Evolutionary conservation across 2,888 invertebrate genomes (phyloP), one percentile per base, ranked within the genome.

Genomic region (Oligia latruncula): DNA sequence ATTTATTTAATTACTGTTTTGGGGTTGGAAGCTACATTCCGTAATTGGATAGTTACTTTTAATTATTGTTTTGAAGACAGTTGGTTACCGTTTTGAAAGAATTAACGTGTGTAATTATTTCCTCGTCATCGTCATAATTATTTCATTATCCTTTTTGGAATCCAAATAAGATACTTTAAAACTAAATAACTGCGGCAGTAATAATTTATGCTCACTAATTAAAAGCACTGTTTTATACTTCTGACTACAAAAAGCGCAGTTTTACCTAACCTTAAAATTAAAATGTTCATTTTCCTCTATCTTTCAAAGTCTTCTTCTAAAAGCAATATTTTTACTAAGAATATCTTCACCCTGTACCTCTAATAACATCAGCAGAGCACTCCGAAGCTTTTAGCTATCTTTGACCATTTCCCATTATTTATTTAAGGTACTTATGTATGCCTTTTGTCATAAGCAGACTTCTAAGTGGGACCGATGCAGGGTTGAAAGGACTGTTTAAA

Each of bases 341-440:
- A 76, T 80, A 75, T 82, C 78, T 73, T 77, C 60, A 85, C 35
- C 52, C 58, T 40, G 35, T 15, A 52, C 23, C 64, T 68, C 49
- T 84, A 85, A 84, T 82, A 66, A 23, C 68, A 82, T 84, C 84
- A 82, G 58, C 66, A 68, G 68, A 81, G 84, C 84, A 85, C 85
- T 84, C 13, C 46, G 60, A 43, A 40, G 74, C 86, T 79, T 76
- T 80, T 58, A 75, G 71, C 71, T 6, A 17, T 67, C 65, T n/a
- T 43, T 73, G 77, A 52, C 65, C 74, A 86, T 77, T 35, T 43
- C 77, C 83, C 72, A 86, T 85, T 60, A 71, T 83, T 86, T 86
- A 85, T 85, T 72, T 66, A 86, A 43, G 49, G 13, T 60, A 77
- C 66, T 86, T 86, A 86, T 52, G 58, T 74, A 86, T 83, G 80